Evolutionary conservation across 2,113 vertebrate species (phyloP), one percentile per base, ranked within the genome.

Genomic region (Hemiprocne comata): DNA sequence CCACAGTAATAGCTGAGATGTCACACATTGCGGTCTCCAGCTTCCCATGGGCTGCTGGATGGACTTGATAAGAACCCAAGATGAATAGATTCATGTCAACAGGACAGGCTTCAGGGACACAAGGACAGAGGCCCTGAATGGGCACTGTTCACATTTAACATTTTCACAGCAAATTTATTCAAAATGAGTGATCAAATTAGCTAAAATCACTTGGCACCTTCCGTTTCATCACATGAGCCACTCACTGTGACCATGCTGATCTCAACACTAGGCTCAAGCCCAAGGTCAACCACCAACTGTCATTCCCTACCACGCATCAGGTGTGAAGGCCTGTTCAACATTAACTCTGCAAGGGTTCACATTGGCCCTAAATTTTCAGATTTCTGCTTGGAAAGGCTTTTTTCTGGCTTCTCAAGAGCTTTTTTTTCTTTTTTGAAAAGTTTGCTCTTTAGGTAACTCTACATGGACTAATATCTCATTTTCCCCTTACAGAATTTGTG

Each of bases 141-240:
- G 54, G n/a, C 34, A 33, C 34, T 51, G 26, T 53, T 94, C 81
- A 55, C 77, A 40, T 31, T 14, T 71, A 78, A 90, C 69, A 69
- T 93, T 97, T 90, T 84, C 76, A 77, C 57, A 87, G 84, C 57
- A 61, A 87, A 24, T 90, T 93, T 70, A 83, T 92, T 84, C 77
- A 78, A 84, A 95, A 81, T 17, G 31, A 77, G 50, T 4, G 15
- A 70, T 51, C n/a, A 48, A 51, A 76, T 91, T 60, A 69, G 51
- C 9, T 29, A 61, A 58, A 90, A 73, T 40, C 40, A 53, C 70
- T 77, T 69, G 48, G 44, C 33, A 71, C 80, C 53, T 84, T 42
- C n/a, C 36, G 66, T 83, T 94, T 71, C 75, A 75, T 55, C 64
- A 46, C 50, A n/a, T 8, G 57, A 91, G 69, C 24, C 67, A 44